A percentile compares a stretch with the other conserved stretches of the same genome.
Conservation (phyloP, 2,113 vertebrate genomes). For the Laticauda colubrina region DNA sequence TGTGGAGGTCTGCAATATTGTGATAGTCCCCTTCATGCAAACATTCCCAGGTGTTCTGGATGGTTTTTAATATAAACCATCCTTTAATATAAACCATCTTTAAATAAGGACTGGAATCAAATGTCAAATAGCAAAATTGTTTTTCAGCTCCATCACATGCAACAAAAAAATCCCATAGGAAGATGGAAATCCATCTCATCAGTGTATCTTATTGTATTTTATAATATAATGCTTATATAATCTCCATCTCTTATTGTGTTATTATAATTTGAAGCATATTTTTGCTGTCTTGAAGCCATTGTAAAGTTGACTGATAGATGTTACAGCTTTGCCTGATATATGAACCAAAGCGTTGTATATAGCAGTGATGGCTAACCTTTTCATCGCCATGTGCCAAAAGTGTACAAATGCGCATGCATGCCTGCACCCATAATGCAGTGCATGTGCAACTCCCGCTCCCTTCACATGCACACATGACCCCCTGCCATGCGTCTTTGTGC, state of each 20-base stretch:
- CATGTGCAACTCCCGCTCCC: too few relatives aligned
- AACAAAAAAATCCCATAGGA: neutral
- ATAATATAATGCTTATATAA: neutral
- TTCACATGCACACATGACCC: too few relatives aligned
- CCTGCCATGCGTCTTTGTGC: rapidly evolving
- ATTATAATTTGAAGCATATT: neutral
- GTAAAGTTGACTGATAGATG: neutral
- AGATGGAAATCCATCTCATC: neutral
- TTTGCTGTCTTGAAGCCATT: neutral
- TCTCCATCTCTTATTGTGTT: neutral
- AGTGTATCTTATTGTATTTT: neutral
- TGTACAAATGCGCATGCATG: too few relatives aligned
- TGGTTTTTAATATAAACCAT: neutral
- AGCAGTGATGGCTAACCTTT: too few relatives aligned
- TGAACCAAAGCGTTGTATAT: rapidly evolving
- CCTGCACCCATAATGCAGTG: too few relatives aligned
- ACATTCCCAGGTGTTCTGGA: neutral
- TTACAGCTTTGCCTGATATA: neutral
- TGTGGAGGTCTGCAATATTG: neutral
- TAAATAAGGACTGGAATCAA: neutral
- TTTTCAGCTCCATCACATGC: neutral
- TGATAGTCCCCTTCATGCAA: neutral
- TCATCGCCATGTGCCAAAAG: too few relatives aligned
- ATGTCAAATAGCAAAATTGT: neutral
- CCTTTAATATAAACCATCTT: neutral